phyloP scores from a whole-genome alignment of 1,140 invertebrate species.

The Drosophila arizonae region DNA sequence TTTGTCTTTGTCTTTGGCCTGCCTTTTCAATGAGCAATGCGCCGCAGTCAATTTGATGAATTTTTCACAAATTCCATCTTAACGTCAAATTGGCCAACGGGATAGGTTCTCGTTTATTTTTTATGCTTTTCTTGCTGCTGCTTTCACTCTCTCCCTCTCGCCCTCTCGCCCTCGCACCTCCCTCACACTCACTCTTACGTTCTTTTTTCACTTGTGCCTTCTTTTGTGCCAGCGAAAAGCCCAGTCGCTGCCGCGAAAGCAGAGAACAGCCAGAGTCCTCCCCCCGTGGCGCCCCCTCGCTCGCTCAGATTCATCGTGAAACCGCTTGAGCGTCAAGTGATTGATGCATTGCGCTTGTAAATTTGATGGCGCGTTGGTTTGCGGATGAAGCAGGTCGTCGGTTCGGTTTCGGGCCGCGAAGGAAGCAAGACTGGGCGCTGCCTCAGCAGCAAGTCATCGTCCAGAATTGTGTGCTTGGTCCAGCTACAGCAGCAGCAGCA shows the following conservation, averaged over 20 bases:
- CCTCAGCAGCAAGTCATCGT: conserved; percentile 20
- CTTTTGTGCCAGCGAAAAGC: conserved; percentile 58
- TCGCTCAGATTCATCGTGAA: conserved; percentile 34
- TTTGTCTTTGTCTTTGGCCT: conserved; percentile 23
- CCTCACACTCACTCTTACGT: neutral
- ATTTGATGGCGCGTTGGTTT: conserved; percentile 62
- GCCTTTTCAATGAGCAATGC: conserved; percentile 60
- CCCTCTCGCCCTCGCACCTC: neutral
- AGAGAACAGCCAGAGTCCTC: neutral
- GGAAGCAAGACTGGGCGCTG: too few species aligned
- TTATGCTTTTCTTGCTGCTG: conserved; percentile 4
- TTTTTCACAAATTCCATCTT: conserved; percentile 77
- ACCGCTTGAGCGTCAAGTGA: conserved; percentile 60
- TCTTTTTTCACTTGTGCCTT: conserved; percentile 2
- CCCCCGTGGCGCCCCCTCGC: neutral
- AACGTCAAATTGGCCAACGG: conserved; percentile 71
- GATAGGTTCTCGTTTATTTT: conserved; percentile 38
- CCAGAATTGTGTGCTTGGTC: conserved; percentile 19
- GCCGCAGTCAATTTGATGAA: conserved; percentile 75
- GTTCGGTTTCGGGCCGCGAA: conserved; percentile 1
- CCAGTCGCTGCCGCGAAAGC: conserved; percentile 40
- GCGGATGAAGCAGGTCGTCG: conserved; percentile 11
- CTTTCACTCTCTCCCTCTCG: conserved; percentile 2
- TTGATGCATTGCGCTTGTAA: conserved; percentile 80
- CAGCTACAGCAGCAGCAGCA: neutral